Conservation (phyloP, 2,888 invertebrate genomes). For the Saturnia japonica region DNA sequence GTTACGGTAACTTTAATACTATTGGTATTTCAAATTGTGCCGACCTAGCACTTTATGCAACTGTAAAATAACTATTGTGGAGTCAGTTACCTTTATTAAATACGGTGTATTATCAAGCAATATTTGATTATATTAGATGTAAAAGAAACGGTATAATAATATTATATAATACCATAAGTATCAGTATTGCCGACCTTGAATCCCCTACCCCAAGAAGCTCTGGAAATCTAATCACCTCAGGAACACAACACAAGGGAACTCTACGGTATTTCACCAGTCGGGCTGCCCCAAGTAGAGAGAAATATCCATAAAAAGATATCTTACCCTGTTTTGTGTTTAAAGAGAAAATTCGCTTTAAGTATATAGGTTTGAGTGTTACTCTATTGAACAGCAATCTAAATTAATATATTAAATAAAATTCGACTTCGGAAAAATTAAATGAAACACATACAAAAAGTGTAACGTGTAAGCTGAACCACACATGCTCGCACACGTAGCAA, state of each 20-base stretch:
- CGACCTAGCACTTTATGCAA: not conserved
- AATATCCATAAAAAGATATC: not conserved
- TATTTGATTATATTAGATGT: constrained; percentile 31
- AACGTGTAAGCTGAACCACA: constrained; percentile 54
- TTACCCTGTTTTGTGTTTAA: no score
- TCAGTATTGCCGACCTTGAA: no score
- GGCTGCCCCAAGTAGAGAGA: no score
- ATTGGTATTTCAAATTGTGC: constrained; percentile 26
- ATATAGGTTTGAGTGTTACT: no score
- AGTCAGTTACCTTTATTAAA: not conserved
- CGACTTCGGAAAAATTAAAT: constrained; percentile 53
- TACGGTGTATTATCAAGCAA: constrained; percentile 69
- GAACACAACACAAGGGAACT: no score
- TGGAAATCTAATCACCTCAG: no score
- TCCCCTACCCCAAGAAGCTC: no score
- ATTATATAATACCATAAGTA: no score
- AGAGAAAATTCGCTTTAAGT: no score
- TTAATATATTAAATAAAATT: constrained; percentile 38
- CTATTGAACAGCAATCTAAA: constrained; percentile 30
- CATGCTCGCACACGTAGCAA: constrained; percentile 68
- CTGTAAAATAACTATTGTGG: not conserved
- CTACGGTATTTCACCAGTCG: no score
- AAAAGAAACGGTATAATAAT: no score
- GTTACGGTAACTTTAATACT: constrained; percentile 45
- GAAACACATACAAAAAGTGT: constrained; percentile 62